Evolutionary conservation across 2,113 vertebrate species (phyloP).

Genomic region (Oreocharis arfaki): DNA sequence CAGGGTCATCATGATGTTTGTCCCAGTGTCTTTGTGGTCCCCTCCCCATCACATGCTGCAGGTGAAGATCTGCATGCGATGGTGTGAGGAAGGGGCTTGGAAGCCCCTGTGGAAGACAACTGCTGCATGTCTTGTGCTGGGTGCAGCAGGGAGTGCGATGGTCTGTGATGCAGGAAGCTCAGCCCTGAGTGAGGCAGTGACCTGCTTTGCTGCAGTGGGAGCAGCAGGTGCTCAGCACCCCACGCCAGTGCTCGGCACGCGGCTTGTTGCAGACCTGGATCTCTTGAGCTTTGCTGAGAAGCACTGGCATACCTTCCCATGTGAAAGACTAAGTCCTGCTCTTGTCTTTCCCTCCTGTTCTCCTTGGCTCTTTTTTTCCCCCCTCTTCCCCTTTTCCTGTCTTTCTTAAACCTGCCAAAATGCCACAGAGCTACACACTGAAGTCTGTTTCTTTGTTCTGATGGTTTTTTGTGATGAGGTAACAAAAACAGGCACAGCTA

Average conservation of each 20-base stretch:
- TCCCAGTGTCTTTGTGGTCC: background rate
- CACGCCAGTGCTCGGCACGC: fast-evolving
- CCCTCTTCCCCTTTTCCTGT: background rate
- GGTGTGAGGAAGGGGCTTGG: background rate
- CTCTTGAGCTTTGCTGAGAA: background rate
- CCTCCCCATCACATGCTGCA: fast-evolving
- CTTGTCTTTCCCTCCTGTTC: background rate
- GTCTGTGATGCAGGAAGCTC: background rate
- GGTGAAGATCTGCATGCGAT: background rate
- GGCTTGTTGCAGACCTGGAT: background rate
- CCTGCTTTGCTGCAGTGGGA: background rate
- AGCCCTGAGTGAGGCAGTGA: background rate
- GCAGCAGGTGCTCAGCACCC: background rate
- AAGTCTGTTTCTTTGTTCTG: background rate
- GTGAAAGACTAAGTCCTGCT: background rate
- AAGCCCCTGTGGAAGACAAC: background rate
- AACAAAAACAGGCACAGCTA: background rate
- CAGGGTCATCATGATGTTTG: background rate
- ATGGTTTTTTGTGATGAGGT: background rate
- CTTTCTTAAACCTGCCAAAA: background rate
- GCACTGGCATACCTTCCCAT: background rate
- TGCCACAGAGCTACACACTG: background rate
- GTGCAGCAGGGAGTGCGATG: fast-evolving
- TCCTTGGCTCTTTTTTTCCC: fast-evolving
- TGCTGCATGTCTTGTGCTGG: background rate